A percentile compares a stretch with the other conserved stretches of the same genome.
Evolutionary conservation across 2,888 invertebrate genomes (phyloP).

Genomic region (Cantharis rustica): DNA sequence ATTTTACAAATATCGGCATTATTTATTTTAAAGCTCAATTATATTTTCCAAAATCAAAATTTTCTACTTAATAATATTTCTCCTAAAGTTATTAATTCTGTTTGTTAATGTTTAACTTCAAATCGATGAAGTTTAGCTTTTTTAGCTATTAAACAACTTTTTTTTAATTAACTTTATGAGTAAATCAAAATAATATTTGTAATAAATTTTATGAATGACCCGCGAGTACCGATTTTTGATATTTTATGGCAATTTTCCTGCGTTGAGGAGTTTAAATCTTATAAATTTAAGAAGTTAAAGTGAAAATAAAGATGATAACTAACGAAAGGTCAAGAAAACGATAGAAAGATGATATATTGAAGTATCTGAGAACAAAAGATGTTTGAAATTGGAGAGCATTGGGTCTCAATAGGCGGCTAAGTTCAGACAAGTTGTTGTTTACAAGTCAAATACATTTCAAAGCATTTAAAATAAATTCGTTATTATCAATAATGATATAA

Average conservation of each 20-base stretch:
- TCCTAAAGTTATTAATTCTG: neutral
- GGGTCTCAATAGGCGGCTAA: neutral
- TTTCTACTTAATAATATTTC: neutral
- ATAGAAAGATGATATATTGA: constrained; percentile 2
- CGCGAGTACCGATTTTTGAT: neutral
- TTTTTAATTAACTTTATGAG: neutral
- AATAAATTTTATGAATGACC: neutral
- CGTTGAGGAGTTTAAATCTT: neutral
- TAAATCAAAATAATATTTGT: neutral
- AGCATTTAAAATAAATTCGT: neutral
- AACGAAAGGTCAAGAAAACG: neutral
- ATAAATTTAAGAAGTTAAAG: neutral
- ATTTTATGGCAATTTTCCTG: neutral
- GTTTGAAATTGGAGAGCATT: constrained; percentile 2
- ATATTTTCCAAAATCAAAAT: neutral
- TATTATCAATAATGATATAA: neutral
- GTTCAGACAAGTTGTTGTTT: neutral
- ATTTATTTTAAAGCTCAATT: neutral
- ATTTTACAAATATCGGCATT: neutral
- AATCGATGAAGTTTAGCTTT: neutral
- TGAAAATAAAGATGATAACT: neutral
- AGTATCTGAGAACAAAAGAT: neutral
- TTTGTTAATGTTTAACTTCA: neutral
- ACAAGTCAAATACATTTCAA: neutral
- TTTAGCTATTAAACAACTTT: neutral